Base-by-base conservation (phyloP, 1,140 invertebrate genomes). In the Spodoptera litura region DNA sequence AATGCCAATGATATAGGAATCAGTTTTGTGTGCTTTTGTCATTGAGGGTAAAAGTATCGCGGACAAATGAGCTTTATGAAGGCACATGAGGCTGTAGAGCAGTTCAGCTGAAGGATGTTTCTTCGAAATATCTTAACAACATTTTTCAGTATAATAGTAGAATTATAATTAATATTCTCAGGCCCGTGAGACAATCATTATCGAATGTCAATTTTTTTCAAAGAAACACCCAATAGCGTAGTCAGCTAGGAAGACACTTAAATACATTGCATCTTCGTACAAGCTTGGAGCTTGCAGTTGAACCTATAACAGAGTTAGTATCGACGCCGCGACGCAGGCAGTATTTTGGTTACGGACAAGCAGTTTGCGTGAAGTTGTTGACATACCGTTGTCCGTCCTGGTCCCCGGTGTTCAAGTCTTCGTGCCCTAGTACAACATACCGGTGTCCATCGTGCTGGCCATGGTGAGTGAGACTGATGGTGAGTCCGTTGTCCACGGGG, bases 401-500 rank as follows among this genome's bases (percentile, higher is more conserved):
- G 8, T 4, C 20, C 27, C n/a, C 15, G 5, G 15, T 20, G 44
- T 12, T 66, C 35, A 59, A 3, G 44, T 73, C 13, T 61, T 49
- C 31, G 1, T 56, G 15, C 12, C 61, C 15, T 31, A 15, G 13
- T 52, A 52, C 66, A 52, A 73, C 61, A 68, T 82, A 93, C 93
- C 93, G 87, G 35, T 90, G 84, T 0, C 93, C 93, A 38, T 94
- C 93, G 61, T 92, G 93, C 53, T 94, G 92, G 5, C 92, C 93
- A 35, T 94, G 93, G 62, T 94, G 94, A 78, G 95, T 95, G 2
- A 97, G 89, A 15, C 96, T 97, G 77, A 99, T 96, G 1, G 98
- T 99, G 35, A 99, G 97, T 81, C 99, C 98, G 87, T 97, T 97
- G 90, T 99, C 98, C 81, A 97, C 98, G 0, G 98, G 98, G 89